Evolutionary conservation across 2,113 vertebrate species (phyloP).

Genomic region (Ascaphus truei): DNA sequence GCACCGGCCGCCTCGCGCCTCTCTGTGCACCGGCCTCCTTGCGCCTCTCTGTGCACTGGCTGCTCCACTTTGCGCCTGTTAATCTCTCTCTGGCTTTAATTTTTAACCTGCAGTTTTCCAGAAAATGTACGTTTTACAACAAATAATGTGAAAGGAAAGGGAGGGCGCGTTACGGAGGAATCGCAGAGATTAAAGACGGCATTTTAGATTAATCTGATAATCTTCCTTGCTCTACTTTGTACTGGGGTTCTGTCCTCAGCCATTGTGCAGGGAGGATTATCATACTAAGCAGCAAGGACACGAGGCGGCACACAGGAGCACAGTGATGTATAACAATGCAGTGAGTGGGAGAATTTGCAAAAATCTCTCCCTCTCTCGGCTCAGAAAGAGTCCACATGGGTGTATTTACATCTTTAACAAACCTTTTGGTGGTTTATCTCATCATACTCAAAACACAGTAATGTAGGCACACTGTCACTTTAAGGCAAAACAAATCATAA

Average conservation of each 20-base stretch:
- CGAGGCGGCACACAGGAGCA: constrained; percentile 19
- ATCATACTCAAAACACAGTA: no score
- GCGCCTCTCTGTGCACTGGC: no score
- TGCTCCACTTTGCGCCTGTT: no score
- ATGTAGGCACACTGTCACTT: no score
- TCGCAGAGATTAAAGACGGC: constrained; percentile 33
- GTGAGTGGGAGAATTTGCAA: no score
- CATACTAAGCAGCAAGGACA: constrained; percentile 17
- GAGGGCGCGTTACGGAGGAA: constrained; percentile 26
- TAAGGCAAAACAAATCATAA: no score
- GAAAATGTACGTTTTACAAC: constrained; percentile 34
- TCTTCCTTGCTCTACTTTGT: constrained; percentile 34
- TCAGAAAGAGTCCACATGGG: no score
- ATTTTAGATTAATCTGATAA: constrained; percentile 36
- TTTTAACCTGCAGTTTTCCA: constrained; percentile 31
- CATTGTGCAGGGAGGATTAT: constrained; percentile 30
- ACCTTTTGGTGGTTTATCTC: no score
- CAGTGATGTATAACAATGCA: constrained; percentile 28
- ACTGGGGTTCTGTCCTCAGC: constrained; percentile 34
- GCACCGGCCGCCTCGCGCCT: no score
- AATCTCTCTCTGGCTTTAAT: constrained; percentile 17
- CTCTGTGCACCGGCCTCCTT: no score
- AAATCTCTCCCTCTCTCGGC: no score
- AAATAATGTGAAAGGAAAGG: constrained; percentile 36
- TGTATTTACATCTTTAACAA: no score